These are phyloP conservation scores for Nycticebus coucang DNA, from an alignment of 2,113 vertebrate species.

Conservation along the genomic window DNA sequence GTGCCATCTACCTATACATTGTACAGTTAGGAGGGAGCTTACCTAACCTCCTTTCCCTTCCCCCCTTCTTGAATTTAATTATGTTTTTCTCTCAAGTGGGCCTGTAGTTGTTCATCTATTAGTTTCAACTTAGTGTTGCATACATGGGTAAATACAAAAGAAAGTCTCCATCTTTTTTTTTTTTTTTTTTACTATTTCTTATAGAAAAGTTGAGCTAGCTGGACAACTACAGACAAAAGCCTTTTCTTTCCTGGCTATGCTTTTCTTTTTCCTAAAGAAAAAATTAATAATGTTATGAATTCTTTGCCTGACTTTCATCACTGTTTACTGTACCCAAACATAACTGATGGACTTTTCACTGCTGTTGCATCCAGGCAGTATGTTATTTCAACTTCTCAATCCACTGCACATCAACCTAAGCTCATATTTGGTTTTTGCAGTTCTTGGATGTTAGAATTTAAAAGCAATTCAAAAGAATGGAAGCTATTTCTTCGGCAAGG, in stretches of 20 bases:
- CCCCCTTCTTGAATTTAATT: too few relatives aligned
- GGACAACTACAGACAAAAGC: background rate
- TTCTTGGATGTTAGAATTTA: background rate
- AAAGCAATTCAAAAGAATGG: conserved; percentile 38
- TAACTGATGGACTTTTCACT: background rate
- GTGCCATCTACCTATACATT: too few relatives aligned
- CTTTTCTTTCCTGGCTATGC: background rate
- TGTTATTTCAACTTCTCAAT: background rate
- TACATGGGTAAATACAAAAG: too few relatives aligned
- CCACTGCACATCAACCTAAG: background rate
- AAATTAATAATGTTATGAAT: background rate
- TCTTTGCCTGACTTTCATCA: background rate
- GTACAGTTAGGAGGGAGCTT: too few relatives aligned
- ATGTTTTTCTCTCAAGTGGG: too few relatives aligned
- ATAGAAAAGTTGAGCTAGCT: background rate
- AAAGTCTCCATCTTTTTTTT: too few relatives aligned
- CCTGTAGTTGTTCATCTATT: too few relatives aligned
- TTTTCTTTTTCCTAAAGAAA: background rate
- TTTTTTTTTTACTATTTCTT: background rate
- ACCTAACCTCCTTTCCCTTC: too few relatives aligned
- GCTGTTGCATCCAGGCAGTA: background rate
- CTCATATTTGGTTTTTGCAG: conserved; percentile 20
- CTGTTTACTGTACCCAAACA: background rate
- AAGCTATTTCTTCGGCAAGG: conserved; percentile 40
- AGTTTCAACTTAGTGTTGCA: too few relatives aligned